These are phyloP conservation scores for Catostylus mosaicus DNA, from an alignment of 30 jellyfish, hydroid and myxozoan species.

Conservation along the genomic window DNA sequence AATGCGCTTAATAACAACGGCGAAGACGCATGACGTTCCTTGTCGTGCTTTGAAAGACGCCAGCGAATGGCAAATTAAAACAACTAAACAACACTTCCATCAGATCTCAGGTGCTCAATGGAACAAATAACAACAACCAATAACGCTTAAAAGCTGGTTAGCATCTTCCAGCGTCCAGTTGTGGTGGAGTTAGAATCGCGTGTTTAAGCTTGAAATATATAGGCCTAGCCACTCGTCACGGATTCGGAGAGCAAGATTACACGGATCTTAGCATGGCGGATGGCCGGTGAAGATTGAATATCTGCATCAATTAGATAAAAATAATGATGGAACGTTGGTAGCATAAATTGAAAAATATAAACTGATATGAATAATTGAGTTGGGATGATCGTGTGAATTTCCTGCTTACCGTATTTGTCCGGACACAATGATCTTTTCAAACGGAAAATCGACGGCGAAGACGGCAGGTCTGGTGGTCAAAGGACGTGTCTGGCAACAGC, in stretches of 20 bases:
- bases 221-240: constrained; percentile 31
- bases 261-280: constrained; percentile 55
- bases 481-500: constrained; percentile 36
- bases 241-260: constrained; percentile 44
- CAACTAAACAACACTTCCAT: too few relatives aligned
- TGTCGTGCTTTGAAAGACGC: background rate
- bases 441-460: constrained; percentile 44
- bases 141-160: too few relatives aligned
- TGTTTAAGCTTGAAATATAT: constrained; percentile 2
- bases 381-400: constrained; percentile 25
- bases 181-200: constrained; percentile 10
- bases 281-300: background rate
- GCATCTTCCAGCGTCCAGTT: too few relatives aligned
- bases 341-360: background rate
- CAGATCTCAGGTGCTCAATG: too few relatives aligned
- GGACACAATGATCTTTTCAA: constrained; percentile 52
- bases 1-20: background rate
- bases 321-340: background rate
- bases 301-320: background rate
- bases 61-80: too few relatives aligned
- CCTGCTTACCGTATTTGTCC: constrained; percentile 29
- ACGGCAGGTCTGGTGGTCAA: constrained; percentile 35
- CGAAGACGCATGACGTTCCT: constrained; percentile 28
- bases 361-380: background rate
- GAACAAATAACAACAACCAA: too few relatives aligned